Conservation (phyloP, 2,113 vertebrate genomes). For the Tricholaema leucomelas region DNA sequence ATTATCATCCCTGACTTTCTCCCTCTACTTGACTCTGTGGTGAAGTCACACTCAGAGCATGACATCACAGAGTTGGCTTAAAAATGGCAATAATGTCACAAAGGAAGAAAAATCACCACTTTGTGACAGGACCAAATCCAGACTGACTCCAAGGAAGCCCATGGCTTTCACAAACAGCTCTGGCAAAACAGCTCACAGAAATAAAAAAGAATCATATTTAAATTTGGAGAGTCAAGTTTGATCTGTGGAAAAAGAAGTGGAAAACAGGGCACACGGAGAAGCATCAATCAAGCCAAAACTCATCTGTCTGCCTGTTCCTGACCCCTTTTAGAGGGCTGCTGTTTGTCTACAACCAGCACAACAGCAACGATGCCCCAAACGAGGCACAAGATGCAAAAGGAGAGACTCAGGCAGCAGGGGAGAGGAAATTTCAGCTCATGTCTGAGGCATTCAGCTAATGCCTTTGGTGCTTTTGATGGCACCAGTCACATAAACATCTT, state of each 20-base stretch:
- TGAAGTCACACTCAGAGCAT: neutral
- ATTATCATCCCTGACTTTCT: constrained; percentile 6
- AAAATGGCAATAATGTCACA: neutral
- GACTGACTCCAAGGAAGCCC: neutral
- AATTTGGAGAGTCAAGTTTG: neutral
- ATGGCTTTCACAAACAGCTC: neutral
- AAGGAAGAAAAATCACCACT: neutral
- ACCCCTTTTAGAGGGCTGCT: neutral
- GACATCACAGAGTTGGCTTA: constrained; percentile 36
- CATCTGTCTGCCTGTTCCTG: neutral
- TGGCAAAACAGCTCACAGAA: neutral
- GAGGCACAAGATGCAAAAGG: fast-evolving
- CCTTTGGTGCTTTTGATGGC: neutral
- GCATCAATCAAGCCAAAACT: neutral
- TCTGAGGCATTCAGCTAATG: neutral
- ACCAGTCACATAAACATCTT: neutral
- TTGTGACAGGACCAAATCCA: neutral
- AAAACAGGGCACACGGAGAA: fast-evolving
- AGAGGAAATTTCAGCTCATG: neutral
- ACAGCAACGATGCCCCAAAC: fast-evolving
- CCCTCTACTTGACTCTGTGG: neutral
- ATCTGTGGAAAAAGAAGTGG: fast-evolving
- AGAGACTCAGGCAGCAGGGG: neutral
- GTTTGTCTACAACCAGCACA: neutral
- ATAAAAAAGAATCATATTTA: neutral